These are phyloP conservation scores for Anthopleura xanthogrammica DNA, from an alignment of 92 coral and sea anemone species.

Conservation along the genomic window DNA sequence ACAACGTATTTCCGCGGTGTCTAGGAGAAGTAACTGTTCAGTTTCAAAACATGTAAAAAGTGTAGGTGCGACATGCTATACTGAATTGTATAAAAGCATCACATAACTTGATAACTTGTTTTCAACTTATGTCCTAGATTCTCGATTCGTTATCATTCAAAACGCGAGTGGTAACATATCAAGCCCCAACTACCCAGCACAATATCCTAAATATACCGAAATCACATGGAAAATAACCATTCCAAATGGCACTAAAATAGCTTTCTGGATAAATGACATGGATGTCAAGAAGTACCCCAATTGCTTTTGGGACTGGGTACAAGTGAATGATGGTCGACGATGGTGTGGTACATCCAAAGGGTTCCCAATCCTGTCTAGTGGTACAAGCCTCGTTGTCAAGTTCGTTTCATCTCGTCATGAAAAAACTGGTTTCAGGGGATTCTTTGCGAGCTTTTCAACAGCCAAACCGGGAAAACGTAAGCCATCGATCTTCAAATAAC, in stretches of 20 bases:
- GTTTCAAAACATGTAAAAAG: too few species aligned
- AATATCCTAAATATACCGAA: not conserved
- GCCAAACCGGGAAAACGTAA: not conserved
- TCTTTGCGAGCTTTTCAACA: not conserved
- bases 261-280: conserved; percentile 7
- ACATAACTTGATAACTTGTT: not conserved
- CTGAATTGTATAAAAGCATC: too few species aligned
- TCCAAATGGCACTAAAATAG: not conserved
- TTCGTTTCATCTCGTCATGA: not conserved
- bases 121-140: not conserved
- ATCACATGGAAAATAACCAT: conserved; percentile 5
- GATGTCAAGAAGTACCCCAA: not conserved
- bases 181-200: not conserved
- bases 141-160: not conserved
- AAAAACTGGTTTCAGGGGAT: not conserved
- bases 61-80: too few species aligned
- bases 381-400: not conserved
- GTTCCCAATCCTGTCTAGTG: conserved; percentile 3
- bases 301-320: not conserved
- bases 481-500: not conserved
- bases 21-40: too few species aligned
- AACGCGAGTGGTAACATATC: not conserved
- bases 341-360: conserved; percentile 6
- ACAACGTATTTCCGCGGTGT: too few species aligned
- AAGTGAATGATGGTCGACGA: not conserved